Base-by-base conservation (phyloP, 1,140 invertebrate species). In the Diachasmimorpha longicaudata region DNA sequence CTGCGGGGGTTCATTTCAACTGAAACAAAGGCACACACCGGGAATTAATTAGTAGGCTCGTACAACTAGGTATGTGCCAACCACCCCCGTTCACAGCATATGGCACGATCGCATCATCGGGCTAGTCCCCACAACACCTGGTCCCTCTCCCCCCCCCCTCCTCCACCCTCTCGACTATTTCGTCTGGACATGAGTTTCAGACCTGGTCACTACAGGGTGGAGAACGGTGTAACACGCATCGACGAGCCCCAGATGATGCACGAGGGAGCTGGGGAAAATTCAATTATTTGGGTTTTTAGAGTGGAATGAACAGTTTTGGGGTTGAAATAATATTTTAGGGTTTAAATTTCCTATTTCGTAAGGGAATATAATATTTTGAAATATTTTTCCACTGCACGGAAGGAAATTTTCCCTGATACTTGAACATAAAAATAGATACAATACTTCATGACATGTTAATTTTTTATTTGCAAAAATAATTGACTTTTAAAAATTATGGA, bases 21-120 rank as follows among this genome's bases (percentile, higher is more conserved):
- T 86, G 84, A 83, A 88, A 89, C 85, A 89, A 87, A 85, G 82
- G 81, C 77, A 81, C 81, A 58, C 14, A 58, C 14, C 23, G 83
- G 82, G 84, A 87, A 89, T 89, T 89, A 89, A 89, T 89, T 89
- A 89, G 85, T 80, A 81, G 81, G 81, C 80, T 71, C 81, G 83
- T 81, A 81, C 79, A 81, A 68, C 31, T n/a, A 13, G 36, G 31
- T 68, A 16, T 39, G 36, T 19, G 52, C 10, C 42, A 81, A 80
- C 83, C 83, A 85, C 85, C 84, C 82, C 74, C 83, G 82, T 82
- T 78, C 31, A 80, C 77, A 83, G 85, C 87, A 89, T 89, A 88
- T 89, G 87, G 87, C 79, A 81, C 84, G 84, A 87, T 87, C 85
- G 83, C 85, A 86, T 87, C 86, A 86, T 81, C 81, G 78, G 77